Evolutionary conservation across 2,797 vertebrate species (phyloP).

Genomic region (Gallirallus australis): DNA sequence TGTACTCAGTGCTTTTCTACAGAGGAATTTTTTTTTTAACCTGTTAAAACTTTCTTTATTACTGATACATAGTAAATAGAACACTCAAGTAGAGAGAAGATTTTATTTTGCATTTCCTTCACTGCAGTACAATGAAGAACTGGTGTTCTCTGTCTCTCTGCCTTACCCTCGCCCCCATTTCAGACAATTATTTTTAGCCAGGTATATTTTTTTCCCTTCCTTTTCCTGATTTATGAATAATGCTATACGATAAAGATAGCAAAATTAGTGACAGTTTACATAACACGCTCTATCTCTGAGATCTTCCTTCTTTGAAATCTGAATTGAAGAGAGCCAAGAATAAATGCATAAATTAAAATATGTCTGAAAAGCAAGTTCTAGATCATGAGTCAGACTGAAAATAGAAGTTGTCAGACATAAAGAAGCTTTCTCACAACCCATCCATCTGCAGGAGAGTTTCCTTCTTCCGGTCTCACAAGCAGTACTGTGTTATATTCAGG

Average conservation of each 20-base stretch:
- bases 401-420: constrained; percentile 5
- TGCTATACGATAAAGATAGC: not conserved
- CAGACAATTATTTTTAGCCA: not conserved
- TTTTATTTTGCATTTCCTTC: not conserved
- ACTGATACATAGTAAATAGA: not conserved
- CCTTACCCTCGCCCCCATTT: not conserved
- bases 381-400: constrained; percentile 6
- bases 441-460: not conserved
- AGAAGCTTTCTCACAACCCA: not conserved
- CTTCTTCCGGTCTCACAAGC: not conserved
- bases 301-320: constrained; percentile 13
- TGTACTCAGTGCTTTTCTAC: not conserved
- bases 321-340: constrained; percentile 6
- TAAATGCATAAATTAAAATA: constrained; percentile 17
- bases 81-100: not conserved
- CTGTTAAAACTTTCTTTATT: not conserved
- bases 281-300: not conserved
- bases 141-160: not conserved
- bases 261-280: constrained; percentile 23
- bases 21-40: not conserved
- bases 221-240: constrained; percentile 15
- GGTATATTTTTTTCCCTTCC: not conserved
- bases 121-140: not conserved
- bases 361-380: constrained; percentile 6
- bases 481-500: not conserved